phyloP scores from a whole-genome alignment of 2,113 vertebrate genomes.

The Nothoprocta perdicaria region DNA sequence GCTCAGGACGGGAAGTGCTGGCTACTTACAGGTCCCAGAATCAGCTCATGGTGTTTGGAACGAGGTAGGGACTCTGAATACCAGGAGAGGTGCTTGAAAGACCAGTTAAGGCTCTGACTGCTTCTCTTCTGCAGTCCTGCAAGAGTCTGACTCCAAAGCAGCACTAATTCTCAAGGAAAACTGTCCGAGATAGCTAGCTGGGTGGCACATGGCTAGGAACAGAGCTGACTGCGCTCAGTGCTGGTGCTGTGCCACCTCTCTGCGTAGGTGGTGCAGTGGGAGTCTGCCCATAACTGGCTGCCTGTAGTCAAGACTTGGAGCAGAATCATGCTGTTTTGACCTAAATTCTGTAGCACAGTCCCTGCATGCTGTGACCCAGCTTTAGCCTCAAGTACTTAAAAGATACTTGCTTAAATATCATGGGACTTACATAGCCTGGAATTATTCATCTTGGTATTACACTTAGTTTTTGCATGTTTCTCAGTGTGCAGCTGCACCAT shows the following conservation, averaged over 20 bases:
- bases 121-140: neutral
- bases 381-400: neutral
- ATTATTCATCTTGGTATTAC: neutral
- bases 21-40: neutral
- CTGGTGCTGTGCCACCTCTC: neutral
- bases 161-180: neutral
- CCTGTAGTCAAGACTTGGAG: fast-evolving
- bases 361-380: neutral
- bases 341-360: neutral
- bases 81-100: neutral
- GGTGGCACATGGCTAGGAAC: neutral
- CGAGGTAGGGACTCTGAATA: neutral
- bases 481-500: neutral
- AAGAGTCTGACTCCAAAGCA: neutral
- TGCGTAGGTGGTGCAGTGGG: neutral
- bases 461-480: neutral
- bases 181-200: neutral
- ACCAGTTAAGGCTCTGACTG: neutral
- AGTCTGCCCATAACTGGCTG: fast-evolving
- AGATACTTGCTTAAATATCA: neutral
- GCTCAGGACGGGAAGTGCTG: neutral
- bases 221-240: neutral
- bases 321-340: neutral
- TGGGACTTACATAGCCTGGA: neutral
- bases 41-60: neutral